Base-by-base conservation (phyloP, 2,888 invertebrate species). In the Cosmia trapezina region DNA sequence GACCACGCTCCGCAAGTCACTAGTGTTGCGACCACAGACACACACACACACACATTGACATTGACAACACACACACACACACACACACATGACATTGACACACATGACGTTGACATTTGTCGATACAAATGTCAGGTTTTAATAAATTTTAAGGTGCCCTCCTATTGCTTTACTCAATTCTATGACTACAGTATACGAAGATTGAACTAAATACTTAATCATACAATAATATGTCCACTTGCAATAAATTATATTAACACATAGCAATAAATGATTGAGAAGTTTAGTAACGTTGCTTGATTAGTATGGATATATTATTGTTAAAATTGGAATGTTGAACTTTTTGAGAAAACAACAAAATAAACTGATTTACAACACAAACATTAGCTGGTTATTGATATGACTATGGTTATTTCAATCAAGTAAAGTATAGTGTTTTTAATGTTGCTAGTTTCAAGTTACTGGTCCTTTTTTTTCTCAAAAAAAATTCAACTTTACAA, bases 251-350 rank as follows among this genome's bases (percentile, higher is more conserved):
- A 75, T 82, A 71, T 76, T 83, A 80, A 68, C 64, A 74, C 17
- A 75, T 78, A 85, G 80, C 84, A 87, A 85, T 85, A 82, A 73
- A 84, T 87, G 81, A 83, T 87, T 88, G 89, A 87, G 89, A 88
- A 83, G 85, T 85, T 74, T 72, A 81, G 63, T 66, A 73, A 66
- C 41, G 37, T 77, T 66, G 66, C 67, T 74, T 78, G 37, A 28
- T 56, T 62, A 22, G n/a, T 45, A 17, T 65, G 49, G 47, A 49
- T 71, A 41, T 53, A 49, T 28, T 47, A 17, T 67, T 51, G 53
- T 66, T 73, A 45, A 65, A 66, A 57, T 71, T 69, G 11, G 1
- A 71, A 62, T 54, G 51, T 70, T 56, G 33, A 45, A 57, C 5
- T 54, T 49, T 49, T 22, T 11, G 22, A 56, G 9, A 19, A 49